Evolutionary conservation across 23 tunicate genomes (phyloP), one percentile per base, ranked within the genome.

Genomic region (Botrylloides violaceus): DNA sequence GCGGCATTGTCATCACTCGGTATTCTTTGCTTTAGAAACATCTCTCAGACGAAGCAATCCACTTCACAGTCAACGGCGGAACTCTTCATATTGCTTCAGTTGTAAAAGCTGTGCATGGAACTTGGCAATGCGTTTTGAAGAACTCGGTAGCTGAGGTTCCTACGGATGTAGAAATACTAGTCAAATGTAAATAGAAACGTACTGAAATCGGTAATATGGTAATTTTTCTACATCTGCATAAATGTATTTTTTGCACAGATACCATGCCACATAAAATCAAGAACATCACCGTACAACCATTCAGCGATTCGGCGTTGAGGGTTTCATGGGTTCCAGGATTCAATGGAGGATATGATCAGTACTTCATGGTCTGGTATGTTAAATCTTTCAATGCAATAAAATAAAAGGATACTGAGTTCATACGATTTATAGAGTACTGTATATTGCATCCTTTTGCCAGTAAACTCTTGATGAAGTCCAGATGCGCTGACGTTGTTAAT

Each of bases 71-170:
- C 29, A 71, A 66, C 3, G 37, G 71, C 2, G 84, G 84, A 35
- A 80, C 61, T 53, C 70, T 87, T 21, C 62, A 20, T 6, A 81
- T 87, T 28, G 73, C 27, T 22, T 32, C 95, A 0, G 68, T 71
- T 26, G 59, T 77, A 9, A 87, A 87, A 50, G 36, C 76, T 3
- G 66, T 77, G 27, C 95, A 87, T 31, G 86, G 95, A 4, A 20
- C 37, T 21, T 87, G 95, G 95, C 79, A 77, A 39, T 87, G 95
- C 70, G 83, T 81, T 24, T 49, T 87, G 62, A 64, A 81, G 18
- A 87, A 84, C 64, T 43, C 61, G 30, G 86, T 87, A 15, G 95
- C 82, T 9, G 76, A 81, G 30, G 83, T 77, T 9, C 64, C 75
- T 29, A 30, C 81, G 12, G 61, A 76, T 36, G 71, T 77, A 2